Percentiles rank a stretch among this genome's conserved stretches.
Conservation (phyloP, 2,797 vertebrate species). For the Cygnus olor region DNA sequence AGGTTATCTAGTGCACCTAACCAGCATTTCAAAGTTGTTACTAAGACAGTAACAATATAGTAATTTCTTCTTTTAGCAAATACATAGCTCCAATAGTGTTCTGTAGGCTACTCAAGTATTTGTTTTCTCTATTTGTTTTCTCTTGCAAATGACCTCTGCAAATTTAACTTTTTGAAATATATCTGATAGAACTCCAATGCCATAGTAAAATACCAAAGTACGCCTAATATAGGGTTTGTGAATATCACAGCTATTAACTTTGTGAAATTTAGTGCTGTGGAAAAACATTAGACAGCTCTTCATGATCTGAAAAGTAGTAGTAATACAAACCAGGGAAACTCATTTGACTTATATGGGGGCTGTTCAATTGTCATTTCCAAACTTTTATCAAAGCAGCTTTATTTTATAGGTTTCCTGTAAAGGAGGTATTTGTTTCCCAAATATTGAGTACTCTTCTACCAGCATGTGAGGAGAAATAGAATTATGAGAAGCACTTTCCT, state of each 20-base stretch:
- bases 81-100: not conserved
- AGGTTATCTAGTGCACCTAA: not conserved
- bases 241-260: not conserved
- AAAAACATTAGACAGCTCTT: conserved; percentile 8
- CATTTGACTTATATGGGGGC: not conserved
- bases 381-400: not conserved
- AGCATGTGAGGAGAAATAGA: not conserved
- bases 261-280: conserved; percentile 15
- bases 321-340: conserved; percentile 22
- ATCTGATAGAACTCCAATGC: not conserved
- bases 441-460: not conserved
- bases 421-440: not conserved
- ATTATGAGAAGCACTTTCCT: not conserved
- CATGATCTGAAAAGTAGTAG: conserved; percentile 21
- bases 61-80: not conserved
- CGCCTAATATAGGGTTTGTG: not conserved
- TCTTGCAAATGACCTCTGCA: not conserved
- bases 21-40: not conserved
- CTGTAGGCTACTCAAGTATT: not conserved
- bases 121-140: not conserved
- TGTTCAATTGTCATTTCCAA: not conserved
- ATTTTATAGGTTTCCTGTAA: not conserved
- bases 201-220: not conserved
- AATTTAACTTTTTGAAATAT: not conserved
- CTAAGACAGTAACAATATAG: not conserved